Evolutionary conservation across 2,888 invertebrate species (phyloP).

Genomic region (Diaprepes abbreviatus): DNA sequence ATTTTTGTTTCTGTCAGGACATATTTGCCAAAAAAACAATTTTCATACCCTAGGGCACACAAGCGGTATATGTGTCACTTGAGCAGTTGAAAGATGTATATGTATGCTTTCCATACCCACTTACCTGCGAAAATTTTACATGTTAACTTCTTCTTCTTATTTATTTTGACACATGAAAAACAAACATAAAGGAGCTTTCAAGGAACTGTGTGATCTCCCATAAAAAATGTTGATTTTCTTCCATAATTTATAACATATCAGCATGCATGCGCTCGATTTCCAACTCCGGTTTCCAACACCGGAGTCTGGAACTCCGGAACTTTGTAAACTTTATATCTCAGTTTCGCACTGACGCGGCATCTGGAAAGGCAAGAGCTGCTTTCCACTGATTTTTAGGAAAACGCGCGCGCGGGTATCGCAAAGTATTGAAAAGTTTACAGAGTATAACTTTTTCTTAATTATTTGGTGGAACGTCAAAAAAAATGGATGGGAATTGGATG

Average conservation of each 20-base stretch:
- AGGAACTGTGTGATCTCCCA: too few species aligned
- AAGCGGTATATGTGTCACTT: too few species aligned
- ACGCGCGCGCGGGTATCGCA: background rate
- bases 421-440: background rate
- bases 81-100: too few species aligned
- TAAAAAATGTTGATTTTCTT: too few species aligned
- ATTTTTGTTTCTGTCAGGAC: too few species aligned
- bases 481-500: background rate
- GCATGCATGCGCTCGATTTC: slow-evolving; percentile 2
- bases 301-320: slow-evolving; percentile 9
- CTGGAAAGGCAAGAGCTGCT: background rate
- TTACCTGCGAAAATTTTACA: too few species aligned
- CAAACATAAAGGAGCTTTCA: too few species aligned
- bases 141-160: too few species aligned
- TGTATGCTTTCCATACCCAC: too few species aligned
- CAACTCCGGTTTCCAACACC: background rate
- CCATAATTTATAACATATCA: background rate
- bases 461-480: background rate
- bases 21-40: too few species aligned
- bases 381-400: background rate
- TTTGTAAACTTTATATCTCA: slow-evolving; percentile 22
- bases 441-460: background rate
- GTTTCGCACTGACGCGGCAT: slow-evolving; percentile 15
- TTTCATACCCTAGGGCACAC: too few species aligned
- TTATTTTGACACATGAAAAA: too few species aligned